Base-by-base conservation (phyloP, 2,888 invertebrate species). In the Pristionchus maxplancki region DNA sequence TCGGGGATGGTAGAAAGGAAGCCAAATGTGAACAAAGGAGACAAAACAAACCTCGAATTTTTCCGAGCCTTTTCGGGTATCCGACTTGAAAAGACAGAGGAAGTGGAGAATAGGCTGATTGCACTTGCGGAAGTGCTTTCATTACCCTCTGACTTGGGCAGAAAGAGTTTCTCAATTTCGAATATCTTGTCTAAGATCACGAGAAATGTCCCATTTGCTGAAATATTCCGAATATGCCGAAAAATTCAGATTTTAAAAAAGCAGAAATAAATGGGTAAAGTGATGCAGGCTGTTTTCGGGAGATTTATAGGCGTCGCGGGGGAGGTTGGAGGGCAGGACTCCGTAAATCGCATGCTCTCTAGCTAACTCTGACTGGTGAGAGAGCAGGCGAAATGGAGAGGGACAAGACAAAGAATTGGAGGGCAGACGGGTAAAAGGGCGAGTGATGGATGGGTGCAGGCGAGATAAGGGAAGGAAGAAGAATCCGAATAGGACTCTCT, bases 101-200 rank as follows among this genome's bases (percentile, higher is more conserved):
- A 50, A 50, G 50, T 50, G 2, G 50, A 20, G 50, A 34, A 13
- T 13, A 58, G 58, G 31, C 58, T 84, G 83, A 84, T 84, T 84
- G 83, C 58, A n/a, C 53, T 58, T 20, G 15, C 53, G 83, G 83
- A 58, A 84, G 83, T 58, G 58, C n/a, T n/a, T n/a, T n/a, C n/a
- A n/a, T n/a, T n/a, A n/a, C n/a, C n/a, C n/a, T n/a, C n/a, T n/a
- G n/a, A n/a, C n/a, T n/a, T n/a, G n/a, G 81, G n/a, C 44, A 17
- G 81, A 48, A 28, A 74, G 74, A 11, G 74, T 74, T 11, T n/a
- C 17, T 17, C 24, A 78, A 78, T n/a, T 44, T 37, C 3, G 11
- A 9, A 78, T 20, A 40, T n/a, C n/a, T n/a, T n/a, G n/a, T n/a
- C n/a, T n/a, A n/a, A n/a, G n/a, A n/a, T n/a, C n/a, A n/a, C n/a